Conservation (phyloP, 1,140 invertebrate species). For the Cotesia chilonis region DNA sequence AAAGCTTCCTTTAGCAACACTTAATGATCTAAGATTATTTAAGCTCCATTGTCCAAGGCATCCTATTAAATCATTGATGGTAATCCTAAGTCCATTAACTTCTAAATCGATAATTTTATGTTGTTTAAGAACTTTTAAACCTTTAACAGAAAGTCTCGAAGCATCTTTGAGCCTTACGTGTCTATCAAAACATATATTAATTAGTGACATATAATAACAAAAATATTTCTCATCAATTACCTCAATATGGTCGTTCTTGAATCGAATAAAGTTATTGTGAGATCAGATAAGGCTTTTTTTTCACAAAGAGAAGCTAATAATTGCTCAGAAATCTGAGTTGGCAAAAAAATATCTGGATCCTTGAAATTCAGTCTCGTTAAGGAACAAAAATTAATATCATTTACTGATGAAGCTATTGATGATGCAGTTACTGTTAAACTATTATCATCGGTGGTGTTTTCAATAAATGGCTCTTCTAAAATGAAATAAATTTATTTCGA, state of each 20-base stretch:
- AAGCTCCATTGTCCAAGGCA: conserved; percentile 79
- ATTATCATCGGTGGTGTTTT: background rate
- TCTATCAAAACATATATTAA: conserved; percentile 45
- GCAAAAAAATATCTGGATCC: conserved; percentile 74
- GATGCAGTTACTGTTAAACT: background rate
- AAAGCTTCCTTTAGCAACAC: conserved; percentile 75
- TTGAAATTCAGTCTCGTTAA: conserved; percentile 69
- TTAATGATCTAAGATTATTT: conserved; percentile 73
- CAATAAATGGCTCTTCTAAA: conserved; percentile 29
- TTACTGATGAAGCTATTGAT: conserved; percentile 44
- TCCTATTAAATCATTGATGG: conserved; percentile 74
- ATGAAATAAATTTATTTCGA: conserved; percentile 1
- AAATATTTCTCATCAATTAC: conserved; percentile 38
- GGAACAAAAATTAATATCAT: conserved; percentile 47
- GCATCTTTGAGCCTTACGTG: conserved; percentile 68
- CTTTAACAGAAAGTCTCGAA: conserved; percentile 70
- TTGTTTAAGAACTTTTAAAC: conserved; percentile 72
- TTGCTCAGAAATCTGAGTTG: conserved; percentile 74
- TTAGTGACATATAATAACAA: conserved; percentile 1
- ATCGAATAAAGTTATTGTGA: conserved; percentile 74
- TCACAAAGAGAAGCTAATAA: conserved; percentile 72
- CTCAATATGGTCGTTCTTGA: conserved; percentile 72
- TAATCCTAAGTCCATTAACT: conserved; percentile 71
- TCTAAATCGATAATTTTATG: conserved; percentile 75
- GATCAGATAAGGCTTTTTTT: conserved; percentile 73